Percentiles rank a stretch among this genome's conserved stretches.
Evolutionary conservation across 2,797 vertebrate genomes (phyloP).

Genomic region (Coregonus ussuriensis): DNA sequence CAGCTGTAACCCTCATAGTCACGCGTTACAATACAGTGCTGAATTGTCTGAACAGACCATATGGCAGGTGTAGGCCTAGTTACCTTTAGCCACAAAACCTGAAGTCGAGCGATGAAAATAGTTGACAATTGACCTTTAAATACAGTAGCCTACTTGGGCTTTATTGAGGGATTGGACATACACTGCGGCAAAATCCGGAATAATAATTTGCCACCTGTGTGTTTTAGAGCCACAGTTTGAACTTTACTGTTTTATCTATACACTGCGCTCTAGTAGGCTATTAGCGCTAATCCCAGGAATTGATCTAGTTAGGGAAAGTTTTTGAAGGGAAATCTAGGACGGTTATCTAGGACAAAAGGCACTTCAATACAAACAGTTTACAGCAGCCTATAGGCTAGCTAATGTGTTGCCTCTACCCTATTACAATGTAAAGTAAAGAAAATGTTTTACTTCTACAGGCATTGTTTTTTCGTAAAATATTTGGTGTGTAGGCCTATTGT

Average conservation of each 20-base stretch:
- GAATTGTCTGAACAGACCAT: not conserved
- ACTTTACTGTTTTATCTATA: slow-evolving; percentile 1
- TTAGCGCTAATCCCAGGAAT: slow-evolving; percentile 50
- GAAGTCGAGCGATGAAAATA: not conserved
- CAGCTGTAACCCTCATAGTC: no score
- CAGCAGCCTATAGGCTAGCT: not conserved
- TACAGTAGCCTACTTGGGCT: not conserved
- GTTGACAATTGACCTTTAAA: not conserved
- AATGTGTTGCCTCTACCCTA: not conserved
- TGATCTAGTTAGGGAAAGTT: slow-evolving; percentile 70
- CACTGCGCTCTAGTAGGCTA: slow-evolving; percentile 22
- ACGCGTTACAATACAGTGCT: not conserved
- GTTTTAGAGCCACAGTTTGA: not conserved
- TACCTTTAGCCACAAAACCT: not conserved
- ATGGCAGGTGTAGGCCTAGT: not conserved
- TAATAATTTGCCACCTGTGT: not conserved
- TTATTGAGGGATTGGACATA: not conserved
- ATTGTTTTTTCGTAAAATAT: not conserved
- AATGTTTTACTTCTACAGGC: not conserved
- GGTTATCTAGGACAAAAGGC: slow-evolving; percentile 8
- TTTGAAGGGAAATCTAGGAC: slow-evolving; percentile 57
- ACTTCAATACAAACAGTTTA: not conserved
- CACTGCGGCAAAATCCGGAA: not conserved
- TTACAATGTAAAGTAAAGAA: not conserved
- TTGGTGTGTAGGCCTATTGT: not conserved